phyloP scores from a whole-genome alignment of 2,797 vertebrate genomes.

The Eulemur coronatus region DNA sequence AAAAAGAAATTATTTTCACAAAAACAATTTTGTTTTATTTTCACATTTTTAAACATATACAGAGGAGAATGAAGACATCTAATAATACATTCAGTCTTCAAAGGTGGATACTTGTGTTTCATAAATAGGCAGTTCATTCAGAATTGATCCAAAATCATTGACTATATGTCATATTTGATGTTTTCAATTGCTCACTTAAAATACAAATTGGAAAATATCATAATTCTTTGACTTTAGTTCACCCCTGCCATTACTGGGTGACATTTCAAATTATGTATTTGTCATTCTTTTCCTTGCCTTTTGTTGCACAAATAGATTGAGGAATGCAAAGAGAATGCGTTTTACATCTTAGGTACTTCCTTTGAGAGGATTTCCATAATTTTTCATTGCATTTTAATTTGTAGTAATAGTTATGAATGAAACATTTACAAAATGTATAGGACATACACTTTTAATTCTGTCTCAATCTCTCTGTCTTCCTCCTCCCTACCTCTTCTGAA shows the following conservation, averaged over 20 bases:
- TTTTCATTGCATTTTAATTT: slow-evolving; percentile 75
- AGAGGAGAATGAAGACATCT: slow-evolving; percentile 39
- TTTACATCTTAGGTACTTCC: background rate
- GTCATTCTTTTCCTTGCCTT: slow-evolving; percentile 31
- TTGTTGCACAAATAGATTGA: background rate
- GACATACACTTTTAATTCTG: background rate
- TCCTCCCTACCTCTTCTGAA: slow-evolving; percentile 52
- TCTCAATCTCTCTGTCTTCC: slow-evolving; percentile 11
- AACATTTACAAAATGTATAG: slow-evolving; percentile 42
- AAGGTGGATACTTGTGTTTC: slow-evolving; percentile 11
- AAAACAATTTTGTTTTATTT: slow-evolving; percentile 27
- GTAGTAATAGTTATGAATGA: slow-evolving; percentile 62
- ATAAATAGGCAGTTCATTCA: slow-evolving; percentile 35
- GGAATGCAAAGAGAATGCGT: slow-evolving; percentile 12
- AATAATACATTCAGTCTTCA: slow-evolving; percentile 30
- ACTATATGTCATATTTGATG: slow-evolving; percentile 44
- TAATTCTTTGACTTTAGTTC: slow-evolving; percentile 36
- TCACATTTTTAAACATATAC: background rate
- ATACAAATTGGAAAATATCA: slow-evolving; percentile 59
- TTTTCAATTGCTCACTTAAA: slow-evolving; percentile 57
- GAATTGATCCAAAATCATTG: slow-evolving; percentile 41
- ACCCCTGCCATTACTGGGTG: background rate
- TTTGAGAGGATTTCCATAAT: slow-evolving; percentile 59
- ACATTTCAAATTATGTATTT: slow-evolving; percentile 44
- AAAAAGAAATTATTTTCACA: slow-evolving; percentile 44